phyloP scores from a whole-genome alignment of 2,888 invertebrate genomes.

The Gastrophysa polygoni region DNA sequence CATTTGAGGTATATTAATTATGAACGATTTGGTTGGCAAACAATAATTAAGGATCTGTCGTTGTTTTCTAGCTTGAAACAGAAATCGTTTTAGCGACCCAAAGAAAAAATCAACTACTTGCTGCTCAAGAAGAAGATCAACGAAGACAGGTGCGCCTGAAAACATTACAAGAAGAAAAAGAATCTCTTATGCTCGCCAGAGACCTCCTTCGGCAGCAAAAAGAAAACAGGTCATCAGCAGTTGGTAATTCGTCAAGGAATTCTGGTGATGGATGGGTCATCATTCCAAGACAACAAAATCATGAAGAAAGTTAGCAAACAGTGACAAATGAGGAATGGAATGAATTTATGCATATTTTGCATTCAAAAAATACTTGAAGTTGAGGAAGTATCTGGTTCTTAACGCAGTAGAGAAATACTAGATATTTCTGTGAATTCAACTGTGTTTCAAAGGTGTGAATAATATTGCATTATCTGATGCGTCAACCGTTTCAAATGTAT shows the following conservation, averaged over 20 bases:
- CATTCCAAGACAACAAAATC: slow-evolving; percentile 43
- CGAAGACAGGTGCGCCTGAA: slow-evolving; percentile 47
- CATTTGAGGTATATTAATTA: too few relatives aligned
- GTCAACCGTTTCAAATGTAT: background rate
- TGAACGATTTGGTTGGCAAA: background rate
- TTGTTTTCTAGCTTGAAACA: slow-evolving; percentile 69
- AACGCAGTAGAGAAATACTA: too few relatives aligned
- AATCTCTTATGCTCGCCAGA: slow-evolving; percentile 71
- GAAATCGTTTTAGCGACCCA: slow-evolving; percentile 82
- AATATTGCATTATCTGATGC: too few relatives aligned
- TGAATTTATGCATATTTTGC: background rate
- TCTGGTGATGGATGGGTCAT: slow-evolving; percentile 48
- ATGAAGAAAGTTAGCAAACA: slow-evolving; percentile 15
- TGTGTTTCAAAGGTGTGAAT: too few relatives aligned
- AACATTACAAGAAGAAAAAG: slow-evolving; percentile 60
- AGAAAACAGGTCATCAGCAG: slow-evolving; percentile 51
- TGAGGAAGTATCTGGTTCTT: too few relatives aligned
- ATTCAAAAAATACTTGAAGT: background rate
- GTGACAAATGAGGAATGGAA: background rate
- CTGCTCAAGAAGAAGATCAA: slow-evolving; percentile 64
- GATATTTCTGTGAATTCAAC: too few relatives aligned
- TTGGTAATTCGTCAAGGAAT: slow-evolving; percentile 34
- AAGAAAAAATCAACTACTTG: slow-evolving; percentile 77
- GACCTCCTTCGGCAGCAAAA: slow-evolving; percentile 70
- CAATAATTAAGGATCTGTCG: background rate